Conservation (phyloP, 2,113 vertebrate species). For the Oryzias javanicus region DNA sequence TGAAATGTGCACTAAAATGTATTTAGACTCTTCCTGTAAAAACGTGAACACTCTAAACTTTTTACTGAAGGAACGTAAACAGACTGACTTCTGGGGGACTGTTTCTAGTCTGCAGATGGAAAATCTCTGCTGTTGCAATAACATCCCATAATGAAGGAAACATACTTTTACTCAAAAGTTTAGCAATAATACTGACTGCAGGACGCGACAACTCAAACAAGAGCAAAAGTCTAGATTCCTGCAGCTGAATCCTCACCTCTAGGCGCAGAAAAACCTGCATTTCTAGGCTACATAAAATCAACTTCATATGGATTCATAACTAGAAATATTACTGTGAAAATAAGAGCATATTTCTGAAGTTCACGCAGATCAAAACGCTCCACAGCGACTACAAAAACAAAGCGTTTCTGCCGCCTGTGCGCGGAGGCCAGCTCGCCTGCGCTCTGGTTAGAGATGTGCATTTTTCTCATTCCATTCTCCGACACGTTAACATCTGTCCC, state of each 20-base stretch:
- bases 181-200: no score
- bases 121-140: conserved; percentile 52
- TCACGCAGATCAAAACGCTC: neutral
- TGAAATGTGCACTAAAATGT: no score
- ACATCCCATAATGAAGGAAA: conserved; percentile 50
- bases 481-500: conserved; percentile 77
- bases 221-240: no score
- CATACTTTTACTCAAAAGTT: conserved; percentile 3
- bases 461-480: conserved; percentile 77
- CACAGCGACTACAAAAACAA: conserved; percentile 32
- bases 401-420: neutral
- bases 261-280: neutral
- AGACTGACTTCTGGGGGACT: conserved; percentile 24
- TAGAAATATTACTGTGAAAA: neutral
- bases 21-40: neutral
- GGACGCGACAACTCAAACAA: no score
- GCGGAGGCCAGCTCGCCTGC: conserved; percentile 54
- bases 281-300: neutral
- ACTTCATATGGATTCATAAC: neutral
- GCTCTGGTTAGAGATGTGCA: conserved; percentile 68
- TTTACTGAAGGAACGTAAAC: conserved; percentile 1
- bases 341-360: neutral
- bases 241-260: neutral
- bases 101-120: conserved; percentile 40
- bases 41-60: neutral